Base-by-base conservation (phyloP, 23 tunicate species). In the Halocynthia roretzi region DNA sequence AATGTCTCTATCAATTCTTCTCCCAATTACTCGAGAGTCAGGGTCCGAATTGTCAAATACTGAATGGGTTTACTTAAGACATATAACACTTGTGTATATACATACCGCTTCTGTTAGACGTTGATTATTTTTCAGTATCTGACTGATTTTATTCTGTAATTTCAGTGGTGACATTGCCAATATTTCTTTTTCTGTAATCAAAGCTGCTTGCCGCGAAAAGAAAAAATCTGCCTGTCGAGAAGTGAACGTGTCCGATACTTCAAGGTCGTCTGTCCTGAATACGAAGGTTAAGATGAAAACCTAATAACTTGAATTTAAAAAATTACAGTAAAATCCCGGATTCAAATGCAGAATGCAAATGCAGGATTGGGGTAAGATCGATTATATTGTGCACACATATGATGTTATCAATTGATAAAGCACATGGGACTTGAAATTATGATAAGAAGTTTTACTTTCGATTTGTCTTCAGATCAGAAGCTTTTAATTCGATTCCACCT, bases 21-120 rank as follows among this genome's bases (percentile, higher is more conserved):
- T n/a, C n/a, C n/a, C n/a, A n/a, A n/a, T n/a, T n/a, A n/a, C n/a
- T n/a, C n/a, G n/a, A n/a, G n/a, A n/a, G n/a, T n/a, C n/a, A n/a
- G n/a, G n/a, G n/a, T n/a, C n/a, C n/a, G n/a, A n/a, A n/a, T n/a
- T n/a, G n/a, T n/a, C n/a, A n/a, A n/a, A n/a, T n/a, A n/a, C n/a
- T n/a, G n/a, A n/a, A n/a, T n/a, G n/a, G n/a, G n/a, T n/a, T n/a
- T n/a, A n/a, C n/a, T n/a, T n/a, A n/a, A n/a, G n/a, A 31, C 44
- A 31, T 31, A 31, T 31, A 31, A 31, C 4, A 31, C 44, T 31
- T 31, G 44, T 31, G 44, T 31, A 31, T 31, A 31, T 7, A 72
- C 97, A 61, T 66, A 90, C 97, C 23, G 85, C 98, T 86, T 83
- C 81, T 12, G 98, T 86, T 8, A 92, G 74, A 50, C 86, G 78